Evolutionary conservation across 2,888 invertebrate genomes (phyloP).

Genomic region (Cryptops parisi): DNA sequence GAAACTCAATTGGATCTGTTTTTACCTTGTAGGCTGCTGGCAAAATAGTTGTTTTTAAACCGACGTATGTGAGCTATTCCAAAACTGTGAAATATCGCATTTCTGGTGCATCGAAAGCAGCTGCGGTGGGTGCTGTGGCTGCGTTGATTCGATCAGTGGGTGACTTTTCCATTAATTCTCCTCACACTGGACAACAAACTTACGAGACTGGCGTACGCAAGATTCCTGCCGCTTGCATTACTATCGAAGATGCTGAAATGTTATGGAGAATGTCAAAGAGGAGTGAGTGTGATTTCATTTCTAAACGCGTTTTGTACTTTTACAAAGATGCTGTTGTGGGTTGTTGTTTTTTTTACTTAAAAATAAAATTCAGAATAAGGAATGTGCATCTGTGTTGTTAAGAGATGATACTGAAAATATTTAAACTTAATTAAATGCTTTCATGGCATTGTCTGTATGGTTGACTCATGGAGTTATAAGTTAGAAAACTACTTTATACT

Average conservation of each 20-base stretch:
- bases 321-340: no score
- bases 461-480: no score
- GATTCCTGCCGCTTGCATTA: slow-evolving; percentile 60
- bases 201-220: slow-evolving; percentile 43
- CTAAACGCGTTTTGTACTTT: no score
- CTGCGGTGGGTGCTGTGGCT: slow-evolving; percentile 58
- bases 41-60: slow-evolving; percentile 64
- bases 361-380: no score
- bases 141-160: slow-evolving; percentile 57
- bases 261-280: slow-evolving; percentile 44
- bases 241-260: slow-evolving; percentile 62
- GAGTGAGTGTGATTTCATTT: background rate
- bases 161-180: slow-evolving; percentile 58
- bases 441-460: no score
- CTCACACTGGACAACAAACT: slow-evolving; percentile 57
- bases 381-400: no score
- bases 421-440: no score
- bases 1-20: no score
- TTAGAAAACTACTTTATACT: no score
- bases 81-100: slow-evolving; percentile 48
- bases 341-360: background rate
- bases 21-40: slow-evolving; percentile 39
- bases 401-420: no score
- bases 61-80: slow-evolving; percentile 41
- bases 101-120: slow-evolving; percentile 50